Conservation (phyloP, 2,888 invertebrate genomes). For the Parnassius orleans region DNA sequence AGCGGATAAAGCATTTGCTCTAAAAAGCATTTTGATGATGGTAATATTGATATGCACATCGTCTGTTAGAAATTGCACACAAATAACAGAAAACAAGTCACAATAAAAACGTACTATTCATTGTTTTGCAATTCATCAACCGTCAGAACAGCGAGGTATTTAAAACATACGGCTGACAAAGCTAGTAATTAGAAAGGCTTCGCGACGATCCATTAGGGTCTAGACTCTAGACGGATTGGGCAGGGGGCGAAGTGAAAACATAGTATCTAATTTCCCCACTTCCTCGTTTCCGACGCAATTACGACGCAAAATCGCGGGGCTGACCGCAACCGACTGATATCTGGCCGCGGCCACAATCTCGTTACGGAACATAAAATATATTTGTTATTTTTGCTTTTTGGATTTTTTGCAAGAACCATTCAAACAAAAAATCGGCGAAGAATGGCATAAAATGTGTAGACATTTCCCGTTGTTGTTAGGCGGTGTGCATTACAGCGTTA, state of each 20-base stretch:
- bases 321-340: conserved; percentile 67
- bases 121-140: conserved; percentile 33
- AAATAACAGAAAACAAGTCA: conserved; percentile 27
- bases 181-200: conserved; percentile 72
- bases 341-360: conserved; percentile 67
- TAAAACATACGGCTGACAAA: conserved; percentile 43
- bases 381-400: conserved; percentile 58
- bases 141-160: conserved; percentile 40
- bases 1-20: too few species aligned
- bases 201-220: conserved; percentile 45
- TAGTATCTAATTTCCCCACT: conserved; percentile 74
- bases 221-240: conserved; percentile 35
- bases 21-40: too few species aligned
- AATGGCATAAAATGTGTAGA: conserved; percentile 32
- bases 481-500: conserved; percentile 29
- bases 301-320: conserved; percentile 61
- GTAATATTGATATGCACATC: too few species aligned
- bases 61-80: too few species aligned
- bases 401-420: conserved; percentile 65
- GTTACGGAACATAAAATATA: conserved; percentile 70
- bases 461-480: conserved; percentile 29
- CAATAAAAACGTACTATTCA: conserved; percentile 30
- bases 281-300: conserved; percentile 76
- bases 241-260: conserved; percentile 57
- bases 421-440: conserved; percentile 57